phyloP scores from a whole-genome alignment of 2,113 vertebrate species.

The Gnathonemus echidnorhynchus region DNA sequence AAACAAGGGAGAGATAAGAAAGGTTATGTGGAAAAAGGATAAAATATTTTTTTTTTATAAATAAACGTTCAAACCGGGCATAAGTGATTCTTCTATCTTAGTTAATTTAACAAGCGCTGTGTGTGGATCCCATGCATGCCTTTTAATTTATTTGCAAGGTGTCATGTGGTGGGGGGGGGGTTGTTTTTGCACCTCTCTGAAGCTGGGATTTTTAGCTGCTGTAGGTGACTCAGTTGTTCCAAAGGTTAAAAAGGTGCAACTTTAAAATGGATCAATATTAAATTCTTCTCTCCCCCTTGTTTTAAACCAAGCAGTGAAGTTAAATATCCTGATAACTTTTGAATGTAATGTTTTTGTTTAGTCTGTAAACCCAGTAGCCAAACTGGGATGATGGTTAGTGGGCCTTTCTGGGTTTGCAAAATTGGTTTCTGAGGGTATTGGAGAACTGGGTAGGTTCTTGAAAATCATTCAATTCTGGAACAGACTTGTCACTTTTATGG shows the following conservation, averaged over 20 bases:
- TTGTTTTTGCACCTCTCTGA: background rate
- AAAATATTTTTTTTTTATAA: background rate
- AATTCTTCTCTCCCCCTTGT: background rate
- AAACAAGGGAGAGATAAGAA: background rate
- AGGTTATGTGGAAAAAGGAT: background rate
- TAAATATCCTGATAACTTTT: background rate
- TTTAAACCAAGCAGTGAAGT: background rate
- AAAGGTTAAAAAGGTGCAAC: background rate
- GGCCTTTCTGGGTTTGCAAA: background rate
- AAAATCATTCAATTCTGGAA: background rate
- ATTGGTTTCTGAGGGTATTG: background rate
- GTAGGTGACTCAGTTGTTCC: slow-evolving; percentile 13
- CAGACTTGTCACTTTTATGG: background rate
- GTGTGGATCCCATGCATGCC: background rate
- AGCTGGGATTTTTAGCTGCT: slow-evolving; percentile 1
- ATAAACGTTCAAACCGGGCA: background rate
- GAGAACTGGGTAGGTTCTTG: background rate
- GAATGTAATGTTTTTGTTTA: background rate
- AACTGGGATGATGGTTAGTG: background rate
- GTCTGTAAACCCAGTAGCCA: background rate
- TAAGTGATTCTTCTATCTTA: background rate
- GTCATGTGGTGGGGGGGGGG: background rate
- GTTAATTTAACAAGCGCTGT: background rate
- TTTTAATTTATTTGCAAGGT: background rate
- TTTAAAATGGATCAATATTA: background rate